A percentile compares a stretch with the other conserved stretches of the same genome.
Conservation (phyloP, 2,797 vertebrate species). For the Anolis apletophallus region DNA sequence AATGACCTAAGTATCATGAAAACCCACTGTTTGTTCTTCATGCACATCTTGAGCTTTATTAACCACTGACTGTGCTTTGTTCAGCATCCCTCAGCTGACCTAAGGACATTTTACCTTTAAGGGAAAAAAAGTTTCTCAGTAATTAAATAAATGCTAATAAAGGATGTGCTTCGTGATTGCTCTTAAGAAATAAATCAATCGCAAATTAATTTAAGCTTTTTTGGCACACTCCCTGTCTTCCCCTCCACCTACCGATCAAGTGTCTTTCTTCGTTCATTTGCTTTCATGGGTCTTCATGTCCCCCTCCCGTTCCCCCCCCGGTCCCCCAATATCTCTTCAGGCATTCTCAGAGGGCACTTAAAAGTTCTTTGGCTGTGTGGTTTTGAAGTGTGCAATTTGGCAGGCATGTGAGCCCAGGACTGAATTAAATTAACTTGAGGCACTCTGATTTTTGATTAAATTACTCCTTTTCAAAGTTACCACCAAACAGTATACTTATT, state of each 20-base stretch:
- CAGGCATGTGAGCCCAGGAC: conserved; percentile 73
- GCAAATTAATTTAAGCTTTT: conserved; percentile 74
- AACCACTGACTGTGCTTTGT: conserved; percentile 53
- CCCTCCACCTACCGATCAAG: conserved; percentile 60
- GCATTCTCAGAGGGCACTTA: conserved; percentile 79
- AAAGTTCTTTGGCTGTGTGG: conserved; percentile 77
- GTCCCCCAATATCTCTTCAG: conserved; percentile 62
- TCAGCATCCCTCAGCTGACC: conserved; percentile 54
- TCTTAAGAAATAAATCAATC: conserved; percentile 75
- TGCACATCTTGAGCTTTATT: conserved; percentile 43
- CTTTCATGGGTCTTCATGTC: conserved; percentile 66
- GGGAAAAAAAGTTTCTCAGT: conserved; percentile 60
- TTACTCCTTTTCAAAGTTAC: conserved; percentile 79
- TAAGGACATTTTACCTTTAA: conserved; percentile 49
- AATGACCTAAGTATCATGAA: conserved; percentile 12
- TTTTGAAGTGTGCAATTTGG: conserved; percentile 82
- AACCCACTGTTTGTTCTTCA: conserved; percentile 44
- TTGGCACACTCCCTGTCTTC: conserved; percentile 62
- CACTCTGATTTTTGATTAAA: conserved; percentile 83
- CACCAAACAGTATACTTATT: conserved; percentile 75
- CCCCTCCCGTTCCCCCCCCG: conserved; percentile 23
- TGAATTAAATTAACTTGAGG: conserved; percentile 84
- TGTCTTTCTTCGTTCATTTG: conserved; percentile 74
- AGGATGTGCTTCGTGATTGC: conserved; percentile 66
- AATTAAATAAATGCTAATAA: conserved; percentile 71